A percentile compares a stretch with the other conserved stretches of the same genome.
These are phyloP conservation scores for Orthonychiurus folsomi DNA, from an alignment of 2,888 invertebrate genomes.

Conservation along the genomic window DNA sequence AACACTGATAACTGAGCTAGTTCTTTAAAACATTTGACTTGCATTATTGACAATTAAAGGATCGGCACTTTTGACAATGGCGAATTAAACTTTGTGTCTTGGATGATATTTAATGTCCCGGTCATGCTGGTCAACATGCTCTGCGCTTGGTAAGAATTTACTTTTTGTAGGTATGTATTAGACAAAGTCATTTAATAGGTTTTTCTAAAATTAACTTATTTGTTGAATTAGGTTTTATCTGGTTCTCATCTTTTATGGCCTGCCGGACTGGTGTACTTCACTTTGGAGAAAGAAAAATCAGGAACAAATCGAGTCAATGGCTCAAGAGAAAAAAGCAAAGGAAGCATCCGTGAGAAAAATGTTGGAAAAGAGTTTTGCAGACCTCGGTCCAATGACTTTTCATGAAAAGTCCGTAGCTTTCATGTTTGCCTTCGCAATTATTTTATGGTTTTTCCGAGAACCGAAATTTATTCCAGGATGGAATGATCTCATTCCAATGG, in stretches of 20 bases:
- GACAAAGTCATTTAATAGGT: no score
- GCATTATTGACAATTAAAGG: conserved; percentile 16
- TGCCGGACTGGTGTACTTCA: conserved; percentile 15
- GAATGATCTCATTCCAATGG: conserved; percentile 59
- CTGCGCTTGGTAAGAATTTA: no score
- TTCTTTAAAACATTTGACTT: no score
- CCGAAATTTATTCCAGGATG: conserved; percentile 82
- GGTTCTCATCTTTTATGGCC: conserved; percentile 19
- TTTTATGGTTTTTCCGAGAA: conserved; percentile 79
- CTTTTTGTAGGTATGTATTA: no score
- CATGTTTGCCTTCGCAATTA: conserved; percentile 66
- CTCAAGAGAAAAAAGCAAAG: background rate
- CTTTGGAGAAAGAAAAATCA: background rate
- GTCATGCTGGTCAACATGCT: conserved; percentile 19
- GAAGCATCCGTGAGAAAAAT: conserved; percentile 47
- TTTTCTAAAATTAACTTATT: no score
- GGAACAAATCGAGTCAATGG: background rate
- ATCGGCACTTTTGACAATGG: conserved; percentile 28
- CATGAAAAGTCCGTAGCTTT: conserved; percentile 63
- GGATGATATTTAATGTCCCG: conserved; percentile 31
- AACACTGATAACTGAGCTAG: no score
- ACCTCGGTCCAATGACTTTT: conserved; percentile 67
- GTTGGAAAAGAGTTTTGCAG: conserved; percentile 64
- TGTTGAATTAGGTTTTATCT: conserved; percentile 21
- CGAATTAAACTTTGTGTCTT: conserved; percentile 36